Evolutionary conservation across 2,113 vertebrate genomes (phyloP).

Genomic region (Takifugu flavidus): DNA sequence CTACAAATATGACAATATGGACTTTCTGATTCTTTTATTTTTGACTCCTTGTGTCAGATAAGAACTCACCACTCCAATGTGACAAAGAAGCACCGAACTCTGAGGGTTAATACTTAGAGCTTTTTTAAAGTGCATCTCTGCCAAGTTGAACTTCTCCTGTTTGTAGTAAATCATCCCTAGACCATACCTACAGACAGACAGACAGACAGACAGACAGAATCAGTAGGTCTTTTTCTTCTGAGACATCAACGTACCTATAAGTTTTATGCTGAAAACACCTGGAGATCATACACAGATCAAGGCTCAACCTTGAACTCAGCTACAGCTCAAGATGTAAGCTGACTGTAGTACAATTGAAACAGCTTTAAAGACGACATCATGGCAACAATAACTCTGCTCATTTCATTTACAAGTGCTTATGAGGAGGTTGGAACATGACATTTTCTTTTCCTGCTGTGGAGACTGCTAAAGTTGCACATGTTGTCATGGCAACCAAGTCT

Average conservation of each 20-base stretch:
- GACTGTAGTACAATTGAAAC: no score
- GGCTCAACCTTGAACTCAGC: no score
- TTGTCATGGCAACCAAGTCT: neutral
- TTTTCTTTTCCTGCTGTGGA: no score
- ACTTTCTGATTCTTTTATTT: neutral
- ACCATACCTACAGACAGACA: constrained; percentile 82
- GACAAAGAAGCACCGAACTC: constrained; percentile 96
- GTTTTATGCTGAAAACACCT: no score
- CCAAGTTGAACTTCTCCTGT: constrained; percentile 97
- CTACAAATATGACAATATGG: no score
- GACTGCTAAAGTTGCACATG: neutral
- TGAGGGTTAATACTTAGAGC: constrained; percentile 98
- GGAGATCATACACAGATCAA: no score
- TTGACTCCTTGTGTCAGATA: neutral
- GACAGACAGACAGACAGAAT: neutral
- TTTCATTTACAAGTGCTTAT: no score
- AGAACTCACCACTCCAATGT: constrained; percentile 91
- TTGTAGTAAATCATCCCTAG: constrained; percentile 99
- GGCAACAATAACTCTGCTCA: no score
- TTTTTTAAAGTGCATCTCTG: constrained; percentile 99
- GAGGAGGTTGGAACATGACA: no score
- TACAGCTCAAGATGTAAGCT: no score
- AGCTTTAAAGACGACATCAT: no score
- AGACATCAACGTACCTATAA: neutral
- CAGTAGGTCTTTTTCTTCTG: neutral